Evolutionary conservation across 1,140 invertebrate species (phyloP).

Genomic region (Papilio dardanus): DNA sequence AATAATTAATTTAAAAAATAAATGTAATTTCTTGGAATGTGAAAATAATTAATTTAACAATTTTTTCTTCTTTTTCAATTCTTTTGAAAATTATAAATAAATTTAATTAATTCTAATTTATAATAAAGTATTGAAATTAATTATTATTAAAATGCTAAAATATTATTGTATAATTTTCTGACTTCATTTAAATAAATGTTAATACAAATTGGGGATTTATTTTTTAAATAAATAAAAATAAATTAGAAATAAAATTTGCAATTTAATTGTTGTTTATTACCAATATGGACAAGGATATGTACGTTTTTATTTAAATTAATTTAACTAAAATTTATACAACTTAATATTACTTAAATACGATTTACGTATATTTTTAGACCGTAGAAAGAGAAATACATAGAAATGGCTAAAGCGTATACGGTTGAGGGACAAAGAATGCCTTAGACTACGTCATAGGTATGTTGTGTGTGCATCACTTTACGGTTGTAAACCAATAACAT

Average conservation of each 20-base stretch:
- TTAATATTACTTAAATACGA: background rate
- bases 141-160: background rate
- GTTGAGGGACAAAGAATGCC: too few species aligned
- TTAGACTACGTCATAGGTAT: too few species aligned
- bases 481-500: too few species aligned
- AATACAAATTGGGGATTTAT: background rate
- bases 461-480: too few species aligned
- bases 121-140: background rate
- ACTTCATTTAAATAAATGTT: background rate
- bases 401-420: too few species aligned
- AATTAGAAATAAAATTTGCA: background rate
- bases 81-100: background rate
- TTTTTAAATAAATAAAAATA: conserved; percentile 1
- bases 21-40: too few species aligned
- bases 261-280: background rate
- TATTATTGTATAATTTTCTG: background rate
- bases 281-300: background rate
- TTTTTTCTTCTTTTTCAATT: too few species aligned
- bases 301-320: conserved; percentile 14
- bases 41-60: too few species aligned
- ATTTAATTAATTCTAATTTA: background rate
- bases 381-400: too few species aligned
- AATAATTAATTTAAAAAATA: too few species aligned
- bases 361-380: too few species aligned
- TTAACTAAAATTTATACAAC: conserved; percentile 21